These are phyloP conservation scores for Dinoponera quadriceps DNA, from an alignment of 1,140 invertebrate genomes.

Conservation along the genomic window DNA sequence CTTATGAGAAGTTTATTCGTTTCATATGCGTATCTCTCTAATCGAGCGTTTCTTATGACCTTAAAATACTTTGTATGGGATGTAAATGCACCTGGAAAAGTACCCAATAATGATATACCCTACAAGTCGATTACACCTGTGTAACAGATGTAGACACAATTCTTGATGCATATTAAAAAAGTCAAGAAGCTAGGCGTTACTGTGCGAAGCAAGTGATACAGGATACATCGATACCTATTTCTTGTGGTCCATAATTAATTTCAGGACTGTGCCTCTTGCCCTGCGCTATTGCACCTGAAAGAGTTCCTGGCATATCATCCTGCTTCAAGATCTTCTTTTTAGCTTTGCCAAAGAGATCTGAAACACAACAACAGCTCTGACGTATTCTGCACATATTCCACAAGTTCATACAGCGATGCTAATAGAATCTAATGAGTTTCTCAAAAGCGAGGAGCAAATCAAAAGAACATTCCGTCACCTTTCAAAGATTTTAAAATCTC, in stretches of 20 bases:
- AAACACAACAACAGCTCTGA: slow-evolving; percentile 55
- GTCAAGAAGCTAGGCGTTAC: no score
- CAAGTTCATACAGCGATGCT: neutral
- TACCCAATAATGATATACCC: neutral
- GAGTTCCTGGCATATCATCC: slow-evolving; percentile 88
- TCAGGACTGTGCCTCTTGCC: slow-evolving; percentile 75
- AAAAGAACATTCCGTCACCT: slow-evolving; percentile 85
- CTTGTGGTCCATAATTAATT: slow-evolving; percentile 88
- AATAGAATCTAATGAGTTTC: slow-evolving; percentile 10
- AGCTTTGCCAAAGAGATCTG: slow-evolving; percentile 94
- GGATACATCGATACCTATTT: slow-evolving; percentile 84
- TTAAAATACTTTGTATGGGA: slow-evolving; percentile 93
- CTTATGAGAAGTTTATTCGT: slow-evolving; percentile 98
- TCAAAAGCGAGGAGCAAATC: slow-evolving; percentile 30
- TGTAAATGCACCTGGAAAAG: slow-evolving; percentile 87
- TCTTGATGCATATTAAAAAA: neutral
- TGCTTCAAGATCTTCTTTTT: slow-evolving; percentile 95
- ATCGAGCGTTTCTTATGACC: slow-evolving; percentile 89
- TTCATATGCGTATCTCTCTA: slow-evolving; percentile 96
- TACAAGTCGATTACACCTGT: neutral
- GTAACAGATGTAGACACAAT: neutral
- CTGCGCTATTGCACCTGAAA: slow-evolving; percentile 81
- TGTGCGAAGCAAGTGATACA: neutral
- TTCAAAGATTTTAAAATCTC: slow-evolving; percentile 96
- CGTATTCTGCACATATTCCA: neutral